Base-by-base conservation (phyloP, 2,113 vertebrate species). In the Centropus unirufus region DNA sequence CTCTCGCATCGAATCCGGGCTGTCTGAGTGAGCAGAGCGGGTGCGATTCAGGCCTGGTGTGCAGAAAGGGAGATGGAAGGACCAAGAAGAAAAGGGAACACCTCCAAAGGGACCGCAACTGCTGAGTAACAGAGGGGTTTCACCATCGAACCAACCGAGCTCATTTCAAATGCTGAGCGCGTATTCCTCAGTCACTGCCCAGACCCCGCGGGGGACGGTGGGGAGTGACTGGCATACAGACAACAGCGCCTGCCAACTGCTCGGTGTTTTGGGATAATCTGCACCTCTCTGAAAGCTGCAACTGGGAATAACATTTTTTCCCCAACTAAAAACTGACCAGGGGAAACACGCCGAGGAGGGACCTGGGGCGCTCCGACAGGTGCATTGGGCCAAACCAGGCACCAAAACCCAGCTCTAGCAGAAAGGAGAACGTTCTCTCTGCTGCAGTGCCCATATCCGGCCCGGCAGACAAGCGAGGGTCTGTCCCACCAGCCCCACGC, bases 171-270 rank as follows among this genome's bases (percentile, higher is more conserved):
- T 95, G 95, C 94, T 52, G 89, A 91, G 69, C 0, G 20, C 91
- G 12, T 92, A 90, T 27, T 81, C 95, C 80, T 87, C 47, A 3
- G 64, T 67, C 91, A 92, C n/a, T 0, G 12, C 42, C 12, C 68
- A 69, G 91, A 64, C 47, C 92, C 83, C 0, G 9, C 5, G 2
- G 75, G 66, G 92, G 69, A 77, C 58, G 40, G 40, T 26, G 17
- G 36, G 55, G 70, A 95, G 89, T 93, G 96, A 96, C 89, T 23
- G 66, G 94, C 94, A 97, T 95, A 87, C 92, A 95, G 92, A 97
- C 67, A 84, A 18, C 73, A n/a, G 82, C 0, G 2, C 3, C 3
- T 23, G 61, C 16, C n/a, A 61, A 51, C 39, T 23, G 55, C 88
- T 47, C 1, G 2, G 59, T 16, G 4, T 23, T 63, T 24, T 11